Percentiles rank a stretch among this genome's conserved stretches.
Evolutionary conservation across 2,113 vertebrate species (phyloP).

Genomic region (Clarias batrachus): DNA sequence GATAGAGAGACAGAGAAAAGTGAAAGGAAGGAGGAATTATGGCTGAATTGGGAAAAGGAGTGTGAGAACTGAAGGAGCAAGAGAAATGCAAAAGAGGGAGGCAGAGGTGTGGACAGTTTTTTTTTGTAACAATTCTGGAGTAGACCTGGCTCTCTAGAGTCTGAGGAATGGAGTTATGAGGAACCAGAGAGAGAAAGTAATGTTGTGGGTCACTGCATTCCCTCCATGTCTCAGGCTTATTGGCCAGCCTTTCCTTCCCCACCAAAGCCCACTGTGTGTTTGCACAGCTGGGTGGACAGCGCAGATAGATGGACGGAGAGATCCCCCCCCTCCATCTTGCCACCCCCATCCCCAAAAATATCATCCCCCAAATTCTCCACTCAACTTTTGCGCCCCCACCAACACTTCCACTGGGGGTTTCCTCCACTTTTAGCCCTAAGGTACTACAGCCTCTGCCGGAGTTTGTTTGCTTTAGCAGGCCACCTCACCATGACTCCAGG

Average conservation of each 20-base stretch:
- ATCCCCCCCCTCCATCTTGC: background rate
- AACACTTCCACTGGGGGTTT: constrained; percentile 46
- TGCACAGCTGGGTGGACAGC: constrained; percentile 53
- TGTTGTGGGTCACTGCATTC: constrained; percentile 41
- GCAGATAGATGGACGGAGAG: constrained; percentile 45
- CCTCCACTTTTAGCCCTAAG: constrained; percentile 30
- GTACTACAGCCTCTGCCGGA: constrained; percentile 24
- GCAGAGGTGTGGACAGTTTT: constrained; percentile 27
- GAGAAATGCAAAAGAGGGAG: constrained; percentile 13
- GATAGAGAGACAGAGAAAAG: constrained; percentile 6
- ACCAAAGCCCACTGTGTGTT: constrained; percentile 49
- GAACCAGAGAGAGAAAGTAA: constrained; percentile 7
- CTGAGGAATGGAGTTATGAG: constrained; percentile 20
- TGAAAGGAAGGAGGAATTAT: constrained; percentile 32
- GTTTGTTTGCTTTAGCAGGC: constrained; percentile 49
- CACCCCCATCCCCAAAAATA: constrained; percentile 48
- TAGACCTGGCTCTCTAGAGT: constrained; percentile 32
- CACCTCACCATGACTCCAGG: constrained; percentile 35
- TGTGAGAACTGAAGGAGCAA: constrained; percentile 21
- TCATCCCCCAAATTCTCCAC: constrained; percentile 52
- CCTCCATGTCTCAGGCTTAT: constrained; percentile 49
- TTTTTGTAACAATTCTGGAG: constrained; percentile 26
- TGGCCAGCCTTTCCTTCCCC: constrained; percentile 45
- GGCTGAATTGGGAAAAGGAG: constrained; percentile 29
- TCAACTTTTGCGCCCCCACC: constrained; percentile 27